A percentile compares a stretch with the other conserved stretches of the same genome.
Conservation (phyloP, 2,797 vertebrate species). For the Mastacembelus armatus region DNA sequence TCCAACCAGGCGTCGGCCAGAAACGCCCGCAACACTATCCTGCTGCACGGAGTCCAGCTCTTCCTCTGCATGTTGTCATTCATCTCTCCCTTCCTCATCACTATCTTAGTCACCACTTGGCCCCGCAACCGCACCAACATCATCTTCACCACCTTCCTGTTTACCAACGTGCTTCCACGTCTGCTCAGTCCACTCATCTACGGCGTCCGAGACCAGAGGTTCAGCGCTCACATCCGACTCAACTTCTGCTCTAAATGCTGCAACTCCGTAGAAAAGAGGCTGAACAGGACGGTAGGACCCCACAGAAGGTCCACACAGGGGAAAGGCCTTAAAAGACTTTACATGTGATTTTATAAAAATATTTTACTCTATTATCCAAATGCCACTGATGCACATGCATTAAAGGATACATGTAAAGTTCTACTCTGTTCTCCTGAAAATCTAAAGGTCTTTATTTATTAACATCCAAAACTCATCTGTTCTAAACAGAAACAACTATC, state of each 20-base stretch:
- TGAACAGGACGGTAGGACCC: rapidly evolving
- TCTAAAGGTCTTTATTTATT: no score
- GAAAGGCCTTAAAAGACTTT: rapidly evolving
- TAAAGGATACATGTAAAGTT: no score
- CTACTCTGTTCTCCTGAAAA: no score
- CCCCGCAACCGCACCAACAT: conserved; percentile 42
- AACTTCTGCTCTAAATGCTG: conserved; percentile 30
- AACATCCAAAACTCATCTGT: no score
- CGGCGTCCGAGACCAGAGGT: conserved; percentile 69
- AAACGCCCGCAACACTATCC: conserved; percentile 74
- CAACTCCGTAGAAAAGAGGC: background rate
- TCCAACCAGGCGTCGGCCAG: conserved; percentile 45
- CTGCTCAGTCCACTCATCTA: conserved; percentile 77
- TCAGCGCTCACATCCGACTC: conserved; percentile 53
- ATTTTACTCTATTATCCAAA: background rate
- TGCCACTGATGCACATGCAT: no score
- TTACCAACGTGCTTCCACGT: conserved; percentile 65
- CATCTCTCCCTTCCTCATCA: conserved; percentile 35
- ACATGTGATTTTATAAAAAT: background rate
- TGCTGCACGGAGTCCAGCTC: conserved; percentile 75
- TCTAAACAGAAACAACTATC: no score
- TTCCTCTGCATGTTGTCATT: conserved; percentile 69
- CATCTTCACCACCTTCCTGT: conserved; percentile 46
- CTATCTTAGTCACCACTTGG: background rate
- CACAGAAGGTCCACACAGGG: background rate